These are phyloP conservation scores for Pteromalus puparum DNA, from an alignment of 1,140 invertebrate genomes.

Conservation along the genomic window DNA sequence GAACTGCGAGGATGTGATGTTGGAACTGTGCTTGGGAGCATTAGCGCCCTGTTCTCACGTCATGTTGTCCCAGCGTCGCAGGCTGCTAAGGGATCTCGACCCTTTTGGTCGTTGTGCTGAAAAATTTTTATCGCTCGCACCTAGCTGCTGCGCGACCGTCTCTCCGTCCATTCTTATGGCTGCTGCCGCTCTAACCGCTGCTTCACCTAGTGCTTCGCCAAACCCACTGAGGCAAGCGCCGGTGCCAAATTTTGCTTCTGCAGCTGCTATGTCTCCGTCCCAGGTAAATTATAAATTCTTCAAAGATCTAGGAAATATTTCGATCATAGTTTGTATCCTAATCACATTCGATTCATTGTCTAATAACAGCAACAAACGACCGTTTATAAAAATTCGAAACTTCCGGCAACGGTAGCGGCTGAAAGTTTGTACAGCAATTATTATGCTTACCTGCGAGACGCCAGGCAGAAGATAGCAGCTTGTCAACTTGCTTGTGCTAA, in stretches of 20 bases:
- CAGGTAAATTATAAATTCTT: background rate
- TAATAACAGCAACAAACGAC: slow-evolving; percentile 5
- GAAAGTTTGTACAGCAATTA: slow-evolving; percentile 85
- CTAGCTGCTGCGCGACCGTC: slow-evolving; percentile 76
- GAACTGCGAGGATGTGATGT: slow-evolving; percentile 98
- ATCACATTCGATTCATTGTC: background rate
- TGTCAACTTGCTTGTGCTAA: slow-evolving; percentile 83
- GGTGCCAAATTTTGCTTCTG: background rate
- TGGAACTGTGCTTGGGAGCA: slow-evolving; percentile 92
- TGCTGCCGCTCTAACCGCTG: slow-evolving; percentile 58
- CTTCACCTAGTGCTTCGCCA: slow-evolving; percentile 27
- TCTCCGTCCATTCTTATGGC: slow-evolving; percentile 65
- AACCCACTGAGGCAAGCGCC: background rate
- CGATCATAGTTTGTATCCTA: background rate
- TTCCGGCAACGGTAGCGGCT: slow-evolving; percentile 42
- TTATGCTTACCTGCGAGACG: slow-evolving; percentile 89
- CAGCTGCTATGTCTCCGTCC: no score
- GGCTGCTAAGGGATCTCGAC: slow-evolving; percentile 86
- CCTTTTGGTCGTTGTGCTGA: slow-evolving; percentile 88
- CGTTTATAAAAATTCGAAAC: slow-evolving; percentile 15
- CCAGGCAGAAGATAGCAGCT: slow-evolving; percentile 83
- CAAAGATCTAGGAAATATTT: background rate
- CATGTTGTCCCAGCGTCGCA: slow-evolving; percentile 87
- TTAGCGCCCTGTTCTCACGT: slow-evolving; percentile 93
- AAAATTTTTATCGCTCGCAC: slow-evolving; percentile 89